These are phyloP conservation scores for Crocuta crocuta DNA, from an alignment of 2,113 vertebrate species.

Conservation along the genomic window DNA sequence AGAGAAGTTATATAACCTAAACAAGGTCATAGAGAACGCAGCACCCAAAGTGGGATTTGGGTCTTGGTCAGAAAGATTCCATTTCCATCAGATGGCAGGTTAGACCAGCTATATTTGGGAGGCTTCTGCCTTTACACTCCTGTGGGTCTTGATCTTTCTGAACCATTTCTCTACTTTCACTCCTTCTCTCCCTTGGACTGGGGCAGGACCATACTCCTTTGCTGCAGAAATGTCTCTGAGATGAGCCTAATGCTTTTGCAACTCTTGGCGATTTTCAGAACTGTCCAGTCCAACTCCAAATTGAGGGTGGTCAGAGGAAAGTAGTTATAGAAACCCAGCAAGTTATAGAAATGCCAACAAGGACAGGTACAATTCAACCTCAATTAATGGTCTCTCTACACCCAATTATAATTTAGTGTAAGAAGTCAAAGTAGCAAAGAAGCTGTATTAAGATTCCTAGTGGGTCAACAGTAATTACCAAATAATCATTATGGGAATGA, in stretches of 20 bases:
- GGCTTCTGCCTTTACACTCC: fast-evolving
- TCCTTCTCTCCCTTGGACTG: not conserved
- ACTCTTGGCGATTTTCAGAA: not conserved
- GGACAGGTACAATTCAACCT: not conserved
- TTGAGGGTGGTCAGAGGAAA: not conserved
- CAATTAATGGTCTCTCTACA: constrained; percentile 21
- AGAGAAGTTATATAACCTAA: too few relatives aligned
- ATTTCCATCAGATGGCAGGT: not conserved
- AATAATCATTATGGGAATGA: not conserved
- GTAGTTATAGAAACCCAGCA: not conserved
- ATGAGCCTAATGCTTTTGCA: not conserved
- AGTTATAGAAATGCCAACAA: not conserved
- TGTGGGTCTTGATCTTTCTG: not conserved
- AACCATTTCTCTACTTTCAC: not conserved
- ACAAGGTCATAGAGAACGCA: not conserved
- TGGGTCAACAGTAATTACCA: constrained; percentile 37
- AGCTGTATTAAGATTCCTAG: not conserved
- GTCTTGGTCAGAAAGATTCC: not conserved
- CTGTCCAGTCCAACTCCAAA: not conserved
- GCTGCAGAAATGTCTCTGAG: not conserved
- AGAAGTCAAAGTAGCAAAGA: constrained; percentile 36
- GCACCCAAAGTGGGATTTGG: not conserved
- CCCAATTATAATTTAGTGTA: constrained; percentile 4
- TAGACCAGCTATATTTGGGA: not conserved
- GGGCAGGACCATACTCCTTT: not conserved